Percentiles rank a stretch among this genome's conserved stretches.
Conservation (phyloP, 2,113 vertebrate species). For the Phrynocephalus versicolor region DNA sequence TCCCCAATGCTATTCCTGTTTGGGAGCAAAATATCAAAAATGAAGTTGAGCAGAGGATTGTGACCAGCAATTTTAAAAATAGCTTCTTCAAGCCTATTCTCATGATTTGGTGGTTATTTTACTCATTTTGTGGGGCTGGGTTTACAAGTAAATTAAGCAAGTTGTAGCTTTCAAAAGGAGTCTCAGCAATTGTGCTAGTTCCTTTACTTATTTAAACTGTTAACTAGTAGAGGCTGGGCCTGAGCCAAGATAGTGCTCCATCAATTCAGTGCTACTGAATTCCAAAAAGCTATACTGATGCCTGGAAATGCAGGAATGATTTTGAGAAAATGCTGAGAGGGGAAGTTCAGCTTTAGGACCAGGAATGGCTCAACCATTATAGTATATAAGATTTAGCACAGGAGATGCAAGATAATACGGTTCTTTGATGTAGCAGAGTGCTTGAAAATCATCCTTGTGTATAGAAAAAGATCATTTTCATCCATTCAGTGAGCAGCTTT, state of each 20-base stretch:
- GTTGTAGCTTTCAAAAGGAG: neutral
- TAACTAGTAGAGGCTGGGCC: too few species aligned
- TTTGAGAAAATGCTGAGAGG: neutral
- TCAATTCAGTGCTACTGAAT: neutral
- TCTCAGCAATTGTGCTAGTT: neutral
- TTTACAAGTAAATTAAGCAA: neutral
- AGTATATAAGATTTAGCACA: neutral
- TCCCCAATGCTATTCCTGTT: neutral
- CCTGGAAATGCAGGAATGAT: neutral
- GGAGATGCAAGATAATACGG: neutral
- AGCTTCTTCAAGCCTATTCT: neutral
- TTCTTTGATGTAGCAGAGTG: neutral
- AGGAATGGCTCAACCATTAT: neutral
- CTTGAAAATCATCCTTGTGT: neutral
- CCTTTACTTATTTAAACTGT: too few species aligned
- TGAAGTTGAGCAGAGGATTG: neutral
- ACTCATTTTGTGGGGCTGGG: neutral
- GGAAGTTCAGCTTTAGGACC: neutral
- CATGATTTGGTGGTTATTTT: neutral
- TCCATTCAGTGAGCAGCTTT: neutral
- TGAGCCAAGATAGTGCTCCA: neutral
- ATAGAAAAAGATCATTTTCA: neutral
- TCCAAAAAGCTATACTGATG: slow-evolving; percentile 11
- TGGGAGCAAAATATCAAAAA: neutral
- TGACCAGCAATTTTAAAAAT: neutral